Evolutionary conservation across 1,140 invertebrate species (phyloP), one percentile per base, ranked within the genome.

Genomic region (Phymorhynchus buccinoides): DNA sequence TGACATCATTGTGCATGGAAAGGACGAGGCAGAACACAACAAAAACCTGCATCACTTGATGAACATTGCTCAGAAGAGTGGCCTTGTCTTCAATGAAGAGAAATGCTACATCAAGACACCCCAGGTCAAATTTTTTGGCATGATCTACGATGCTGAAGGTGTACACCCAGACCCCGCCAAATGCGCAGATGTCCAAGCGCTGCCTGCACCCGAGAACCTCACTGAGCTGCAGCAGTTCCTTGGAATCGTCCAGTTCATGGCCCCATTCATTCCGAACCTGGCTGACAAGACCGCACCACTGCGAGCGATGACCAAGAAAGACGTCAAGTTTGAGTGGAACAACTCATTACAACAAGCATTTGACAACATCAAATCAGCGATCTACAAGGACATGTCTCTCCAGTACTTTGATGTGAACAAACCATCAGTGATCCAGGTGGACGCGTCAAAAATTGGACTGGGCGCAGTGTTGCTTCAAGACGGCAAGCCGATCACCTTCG

Each of bases 391-490:
- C 30, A 87, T 87, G 14, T 48, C 86, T 0, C 79, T 91, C n/a
- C 56, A 35, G 32, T 89, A 86, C 56, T 90, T 87, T 77, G 86
- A 89, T 41, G 68, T 68, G 3, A 52, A 83, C 18, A 83, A 86
- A 75, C n/a, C 68, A 62, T 82, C 86, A n/a, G 82, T 52, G 0
- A 35, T 91, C 37, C 81, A 89, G 66, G n/a, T n/a, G n/a, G n/a
- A n/a, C n/a, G n/a, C n/a, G 48, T 88, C 80, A 6, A 80, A 83
- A 37, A 62, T 88, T 32, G 94, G 92, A 0, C 82, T 94, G 18
- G 93, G 92, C 16, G 91, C 91, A 56, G 91, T 92, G 12, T 66
- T 94, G 4, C 73, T 93, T 18, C 94, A 95, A 88, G 88, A 93
- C 79, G 27, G 90, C 92, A 88, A 88, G 86, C 92, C 92, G 1